These are phyloP conservation scores for Drosophila ambigua DNA, from an alignment of 1,140 invertebrate species.

Conservation along the genomic window DNA sequence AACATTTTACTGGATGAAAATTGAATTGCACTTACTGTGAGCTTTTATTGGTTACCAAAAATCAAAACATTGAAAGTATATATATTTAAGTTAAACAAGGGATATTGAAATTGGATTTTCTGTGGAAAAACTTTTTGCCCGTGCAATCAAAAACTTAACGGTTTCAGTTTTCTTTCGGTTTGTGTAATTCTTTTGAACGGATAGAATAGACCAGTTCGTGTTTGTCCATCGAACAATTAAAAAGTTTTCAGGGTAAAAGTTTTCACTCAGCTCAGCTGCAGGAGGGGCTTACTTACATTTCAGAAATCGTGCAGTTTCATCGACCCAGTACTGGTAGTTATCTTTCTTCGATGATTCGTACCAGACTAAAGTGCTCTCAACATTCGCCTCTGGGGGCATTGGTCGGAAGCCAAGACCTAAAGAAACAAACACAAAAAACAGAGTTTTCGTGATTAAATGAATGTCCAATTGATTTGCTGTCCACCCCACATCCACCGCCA, in stretches of 20 bases:
- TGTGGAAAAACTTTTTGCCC: too few relatives aligned
- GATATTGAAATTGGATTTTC: too few relatives aligned
- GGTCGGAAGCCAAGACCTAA: constrained; percentile 95
- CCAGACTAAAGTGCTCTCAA: constrained; percentile 97
- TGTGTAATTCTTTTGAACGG: too few relatives aligned
- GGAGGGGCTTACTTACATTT: constrained; percentile 62
- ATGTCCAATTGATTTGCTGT: constrained; percentile 15
- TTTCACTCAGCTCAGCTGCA: too few relatives aligned
- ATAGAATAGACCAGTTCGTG: too few relatives aligned
- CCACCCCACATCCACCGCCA: too few relatives aligned
- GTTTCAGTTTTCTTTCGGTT: too few relatives aligned
- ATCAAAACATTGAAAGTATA: constrained; percentile 36
- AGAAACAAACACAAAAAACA: neutral
- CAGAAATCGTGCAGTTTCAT: constrained; percentile 85
- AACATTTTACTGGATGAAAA: neutral
- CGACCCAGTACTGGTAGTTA: constrained; percentile 92
- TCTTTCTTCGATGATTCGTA: constrained; percentile 92
- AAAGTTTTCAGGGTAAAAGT: too few relatives aligned
- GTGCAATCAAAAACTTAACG: too few relatives aligned
- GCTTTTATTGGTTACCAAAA: constrained; percentile 53
- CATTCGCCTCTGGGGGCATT: constrained; percentile 93
- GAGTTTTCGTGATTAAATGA: constrained; percentile 5
- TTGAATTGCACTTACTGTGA: constrained; percentile 64
- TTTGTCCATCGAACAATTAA: too few relatives aligned
- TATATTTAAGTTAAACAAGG: constrained; percentile 4